Evolutionary conservation across 2,113 vertebrate genomes (phyloP).

Genomic region (Pyxicephalus adspersus): DNA sequence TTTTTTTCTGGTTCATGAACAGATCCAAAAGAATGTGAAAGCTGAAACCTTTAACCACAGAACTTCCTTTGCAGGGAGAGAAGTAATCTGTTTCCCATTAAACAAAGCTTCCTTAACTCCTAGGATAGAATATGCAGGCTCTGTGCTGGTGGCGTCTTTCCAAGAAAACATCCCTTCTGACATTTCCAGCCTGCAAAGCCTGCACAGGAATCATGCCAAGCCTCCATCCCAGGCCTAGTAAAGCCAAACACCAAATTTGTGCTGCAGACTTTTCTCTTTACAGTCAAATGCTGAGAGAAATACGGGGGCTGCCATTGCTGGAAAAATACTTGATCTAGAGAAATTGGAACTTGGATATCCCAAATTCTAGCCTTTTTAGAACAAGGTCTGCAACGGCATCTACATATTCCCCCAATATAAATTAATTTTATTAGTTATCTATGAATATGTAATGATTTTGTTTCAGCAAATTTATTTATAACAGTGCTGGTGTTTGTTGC

Average conservation of each 20-base stretch:
- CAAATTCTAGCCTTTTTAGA: no score
- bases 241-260: slow-evolving; percentile 17
- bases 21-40: slow-evolving; percentile 73
- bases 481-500: no score
- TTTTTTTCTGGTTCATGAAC: slow-evolving; percentile 55
- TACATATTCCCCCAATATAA: no score
- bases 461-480: no score
- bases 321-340: no score
- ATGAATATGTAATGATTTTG: no score
- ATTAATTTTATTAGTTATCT: no score
- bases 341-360: no score
- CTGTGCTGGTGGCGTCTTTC: slow-evolving; percentile 67
- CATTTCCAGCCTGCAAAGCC: slow-evolving; percentile 51
- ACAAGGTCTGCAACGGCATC: no score
- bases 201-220: slow-evolving; percentile 26
- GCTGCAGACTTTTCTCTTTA: neutral
- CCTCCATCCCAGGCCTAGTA: slow-evolving; percentile 31
- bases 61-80: slow-evolving; percentile 68
- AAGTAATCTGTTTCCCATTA: slow-evolving; percentile 77
- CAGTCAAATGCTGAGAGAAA: neutral
- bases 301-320: no score
- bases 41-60: slow-evolving; percentile 74
- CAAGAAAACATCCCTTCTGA: slow-evolving; percentile 56
- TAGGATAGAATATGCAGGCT: slow-evolving; percentile 75
- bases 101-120: slow-evolving; percentile 72